Evolutionary conservation across 2,888 invertebrate genomes (phyloP).

Genomic region (Cryptus armator): DNA sequence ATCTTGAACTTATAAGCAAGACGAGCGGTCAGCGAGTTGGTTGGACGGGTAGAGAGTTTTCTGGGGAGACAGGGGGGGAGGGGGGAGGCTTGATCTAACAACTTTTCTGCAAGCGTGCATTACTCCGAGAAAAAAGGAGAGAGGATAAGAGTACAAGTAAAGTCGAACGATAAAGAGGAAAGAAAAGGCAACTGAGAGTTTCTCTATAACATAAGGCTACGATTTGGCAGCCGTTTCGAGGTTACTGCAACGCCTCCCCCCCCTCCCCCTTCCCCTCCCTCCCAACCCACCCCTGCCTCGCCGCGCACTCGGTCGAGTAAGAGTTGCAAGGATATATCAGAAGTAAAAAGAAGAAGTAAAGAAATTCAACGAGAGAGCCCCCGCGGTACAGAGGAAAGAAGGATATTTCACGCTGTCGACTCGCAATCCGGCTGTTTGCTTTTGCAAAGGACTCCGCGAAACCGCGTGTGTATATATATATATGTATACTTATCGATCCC

Average conservation of each 20-base stretch:
- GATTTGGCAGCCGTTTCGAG: conserved; percentile 66
- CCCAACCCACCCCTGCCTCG: conserved; percentile 6
- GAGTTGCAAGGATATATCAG: conserved; percentile 37
- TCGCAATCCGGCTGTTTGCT: conserved; percentile 75
- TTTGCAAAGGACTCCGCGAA: conserved; percentile 62
- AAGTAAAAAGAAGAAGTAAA: not conserved
- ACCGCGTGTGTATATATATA: not conserved
- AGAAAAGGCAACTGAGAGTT: conserved; percentile 51
- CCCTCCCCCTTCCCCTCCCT: not conserved
- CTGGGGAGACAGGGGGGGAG: conserved; percentile 52
- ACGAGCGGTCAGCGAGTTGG: not conserved
- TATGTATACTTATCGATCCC: conserved; percentile 15
- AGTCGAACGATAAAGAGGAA: conserved; percentile 18
- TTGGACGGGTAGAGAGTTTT: conserved; percentile 36
- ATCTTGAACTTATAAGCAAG: conserved; percentile 31
- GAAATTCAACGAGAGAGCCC: conserved; percentile 9
- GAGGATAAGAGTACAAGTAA: not conserved
- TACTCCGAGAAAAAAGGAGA: conserved; percentile 11
- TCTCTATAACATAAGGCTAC: conserved; percentile 62
- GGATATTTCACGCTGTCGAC: conserved; percentile 69
- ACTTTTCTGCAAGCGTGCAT: conserved; percentile 62
- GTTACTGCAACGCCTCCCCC: conserved; percentile 32
- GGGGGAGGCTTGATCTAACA: conserved; percentile 51
- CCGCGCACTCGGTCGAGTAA: conserved; percentile 48
- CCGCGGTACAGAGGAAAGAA: conserved; percentile 60